phyloP scores from a whole-genome alignment of 2,113 vertebrate species.

The Varanus komodoensis region DNA sequence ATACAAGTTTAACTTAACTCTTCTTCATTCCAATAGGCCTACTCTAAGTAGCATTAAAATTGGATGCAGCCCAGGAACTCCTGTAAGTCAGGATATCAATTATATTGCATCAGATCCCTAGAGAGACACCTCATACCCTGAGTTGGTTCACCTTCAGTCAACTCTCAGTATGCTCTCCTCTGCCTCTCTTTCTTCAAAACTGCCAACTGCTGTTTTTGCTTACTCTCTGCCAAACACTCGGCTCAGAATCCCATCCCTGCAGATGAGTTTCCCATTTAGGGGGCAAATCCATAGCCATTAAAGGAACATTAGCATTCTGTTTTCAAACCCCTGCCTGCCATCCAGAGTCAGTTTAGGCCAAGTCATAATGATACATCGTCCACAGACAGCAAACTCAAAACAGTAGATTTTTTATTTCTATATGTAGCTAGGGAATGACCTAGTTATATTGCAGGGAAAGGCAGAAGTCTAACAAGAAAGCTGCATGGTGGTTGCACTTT shows the following conservation, averaged over 20 bases:
- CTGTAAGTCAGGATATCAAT: not conserved
- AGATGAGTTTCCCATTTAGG: not conserved
- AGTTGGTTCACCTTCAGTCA: not conserved
- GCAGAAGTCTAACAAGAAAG: not conserved
- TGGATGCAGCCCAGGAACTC: not conserved
- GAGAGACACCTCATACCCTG: not conserved
- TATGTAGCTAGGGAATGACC: not conserved
- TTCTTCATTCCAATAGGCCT: no score
- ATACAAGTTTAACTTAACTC: no score
- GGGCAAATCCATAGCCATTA: not conserved
- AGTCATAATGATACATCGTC: not conserved
- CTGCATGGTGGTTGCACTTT: not conserved
- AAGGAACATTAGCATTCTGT: not conserved
- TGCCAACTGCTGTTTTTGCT: not conserved
- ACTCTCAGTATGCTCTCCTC: not conserved
- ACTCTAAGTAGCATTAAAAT: no score
- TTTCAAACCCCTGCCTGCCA: not conserved
- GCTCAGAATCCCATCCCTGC: not conserved
- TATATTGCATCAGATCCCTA: not conserved
- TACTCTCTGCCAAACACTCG: not conserved
- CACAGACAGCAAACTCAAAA: not conserved
- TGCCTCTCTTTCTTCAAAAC: not conserved
- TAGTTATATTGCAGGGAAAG: not conserved
- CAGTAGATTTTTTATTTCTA: not conserved
- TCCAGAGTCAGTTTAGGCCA: not conserved